phyloP scores from a whole-genome alignment of 2,888 invertebrate genomes.

The Eilema depressum region DNA sequence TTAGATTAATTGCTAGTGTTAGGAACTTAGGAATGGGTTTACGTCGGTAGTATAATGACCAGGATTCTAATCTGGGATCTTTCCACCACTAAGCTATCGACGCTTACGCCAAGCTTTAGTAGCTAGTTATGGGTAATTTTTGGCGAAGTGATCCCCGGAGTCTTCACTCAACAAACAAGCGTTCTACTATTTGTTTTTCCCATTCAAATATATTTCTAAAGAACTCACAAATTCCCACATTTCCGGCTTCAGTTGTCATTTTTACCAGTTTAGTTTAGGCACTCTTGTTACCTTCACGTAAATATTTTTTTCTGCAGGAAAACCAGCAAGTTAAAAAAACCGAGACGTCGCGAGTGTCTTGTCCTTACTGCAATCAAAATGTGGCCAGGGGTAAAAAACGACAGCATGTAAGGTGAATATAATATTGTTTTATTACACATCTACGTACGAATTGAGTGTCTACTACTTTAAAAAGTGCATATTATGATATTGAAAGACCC shows the following conservation, averaged over 20 bases:
- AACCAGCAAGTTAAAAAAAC: slow-evolving; percentile 29
- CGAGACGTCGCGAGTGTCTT: slow-evolving; percentile 41
- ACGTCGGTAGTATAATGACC: too few species aligned
- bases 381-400: slow-evolving; percentile 56
- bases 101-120: too few species aligned
- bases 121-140: too few species aligned
- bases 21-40: too few species aligned
- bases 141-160: too few species aligned
- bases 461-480: too few species aligned
- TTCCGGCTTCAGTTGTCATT: background rate
- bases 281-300: background rate
- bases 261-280: background rate
- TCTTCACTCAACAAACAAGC: too few species aligned
- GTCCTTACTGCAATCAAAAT: slow-evolving; percentile 56
- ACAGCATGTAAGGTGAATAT: slow-evolving; percentile 60
- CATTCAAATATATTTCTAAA: background rate
- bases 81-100: too few species aligned
- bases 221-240: background rate
- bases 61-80: too few species aligned
- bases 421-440: background rate
- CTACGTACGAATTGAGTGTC: too few species aligned
- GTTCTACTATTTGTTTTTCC: too few species aligned
- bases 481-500: too few species aligned
- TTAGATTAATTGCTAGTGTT: background rate
- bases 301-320: slow-evolving; percentile 41